Conservation (phyloP, 2,113 vertebrate genomes). For the Xenopus laevis region DNA sequence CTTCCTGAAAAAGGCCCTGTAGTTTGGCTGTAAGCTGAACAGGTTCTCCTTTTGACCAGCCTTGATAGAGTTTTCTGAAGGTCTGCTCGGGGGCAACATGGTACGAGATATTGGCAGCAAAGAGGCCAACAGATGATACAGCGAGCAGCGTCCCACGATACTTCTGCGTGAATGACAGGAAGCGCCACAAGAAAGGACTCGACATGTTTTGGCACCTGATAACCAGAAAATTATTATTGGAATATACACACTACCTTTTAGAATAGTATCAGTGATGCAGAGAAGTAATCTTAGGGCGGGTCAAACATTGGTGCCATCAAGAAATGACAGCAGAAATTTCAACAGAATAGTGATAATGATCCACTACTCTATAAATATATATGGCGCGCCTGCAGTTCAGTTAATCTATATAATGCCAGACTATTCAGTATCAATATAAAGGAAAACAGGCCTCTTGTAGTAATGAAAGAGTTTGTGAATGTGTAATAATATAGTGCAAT, state of each 20-base stretch:
- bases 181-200: constrained; percentile 59
- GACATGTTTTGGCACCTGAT: constrained; percentile 66
- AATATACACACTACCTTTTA: not conserved
- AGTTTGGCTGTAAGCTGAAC: constrained; percentile 63
- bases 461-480: too few species aligned
- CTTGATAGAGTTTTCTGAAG: constrained; percentile 75
- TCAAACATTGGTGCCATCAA: too few species aligned
- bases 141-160: constrained; percentile 70
- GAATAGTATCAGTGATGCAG: too few species aligned
- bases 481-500: too few species aligned
- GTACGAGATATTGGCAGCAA: constrained; percentile 74
- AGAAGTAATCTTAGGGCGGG: too few species aligned
- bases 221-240: not conserved
- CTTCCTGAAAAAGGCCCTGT: constrained; percentile 68
- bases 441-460: too few species aligned
- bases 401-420: too few species aligned
- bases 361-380: too few species aligned
- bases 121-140: constrained; percentile 73
- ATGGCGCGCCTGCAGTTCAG: too few species aligned
- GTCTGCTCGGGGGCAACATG: constrained; percentile 75
- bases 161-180: constrained; percentile 70
- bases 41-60: constrained; percentile 76
- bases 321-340: too few species aligned
- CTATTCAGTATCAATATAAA: too few species aligned
- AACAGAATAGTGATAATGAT: too few species aligned